A percentile compares a stretch with the other conserved stretches of the same genome.
phyloP scores from a whole-genome alignment of 2,888 invertebrate species.

The Dynastes hyllus region DNA sequence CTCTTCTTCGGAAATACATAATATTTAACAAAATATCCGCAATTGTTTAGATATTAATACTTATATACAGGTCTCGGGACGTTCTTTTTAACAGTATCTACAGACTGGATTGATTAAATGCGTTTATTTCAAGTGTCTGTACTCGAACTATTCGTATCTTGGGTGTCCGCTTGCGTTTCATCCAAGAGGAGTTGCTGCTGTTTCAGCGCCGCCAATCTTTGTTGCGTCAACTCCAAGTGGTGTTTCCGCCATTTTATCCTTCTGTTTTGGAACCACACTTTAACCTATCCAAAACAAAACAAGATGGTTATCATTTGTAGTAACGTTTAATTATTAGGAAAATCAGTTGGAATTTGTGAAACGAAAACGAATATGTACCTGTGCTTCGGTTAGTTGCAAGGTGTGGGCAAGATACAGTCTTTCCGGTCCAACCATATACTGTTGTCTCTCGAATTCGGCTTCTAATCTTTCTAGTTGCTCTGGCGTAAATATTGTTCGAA shows the following conservation, averaged over 20 bases:
- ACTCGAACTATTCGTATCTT: conserved; percentile 71
- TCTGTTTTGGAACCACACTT: conserved; percentile 95
- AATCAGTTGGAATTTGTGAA: too few species aligned
- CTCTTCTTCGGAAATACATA: conserved; percentile 22
- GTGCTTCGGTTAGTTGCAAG: conserved; percentile 89
- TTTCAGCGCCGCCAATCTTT: conserved; percentile 80
- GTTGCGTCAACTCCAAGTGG: conserved; percentile 93
- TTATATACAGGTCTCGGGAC: conserved; percentile 46
- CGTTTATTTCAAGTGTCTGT: conserved; percentile 66
- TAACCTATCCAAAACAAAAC: conserved; percentile 76
- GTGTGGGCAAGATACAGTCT: conserved; percentile 92
- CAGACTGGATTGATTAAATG: background rate
- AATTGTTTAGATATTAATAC: conserved; percentile 26
- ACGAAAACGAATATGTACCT: conserved; percentile 73
- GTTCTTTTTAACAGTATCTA: conserved; percentile 34
- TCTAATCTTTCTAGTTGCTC: conserved; percentile 95
- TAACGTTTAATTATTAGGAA: background rate
- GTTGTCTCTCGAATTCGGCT: conserved; percentile 95
- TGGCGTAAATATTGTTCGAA: conserved; percentile 96
- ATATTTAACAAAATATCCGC: conserved; percentile 45
- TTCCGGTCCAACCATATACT: conserved; percentile 99
- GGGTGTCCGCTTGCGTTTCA: conserved; percentile 71
- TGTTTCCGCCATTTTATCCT: conserved; percentile 98
- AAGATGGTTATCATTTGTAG: background rate
- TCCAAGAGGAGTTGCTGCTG: conserved; percentile 72